These are phyloP conservation scores for Zingel zingel DNA, from an alignment of 2,113 vertebrate species.

Conservation along the genomic window DNA sequence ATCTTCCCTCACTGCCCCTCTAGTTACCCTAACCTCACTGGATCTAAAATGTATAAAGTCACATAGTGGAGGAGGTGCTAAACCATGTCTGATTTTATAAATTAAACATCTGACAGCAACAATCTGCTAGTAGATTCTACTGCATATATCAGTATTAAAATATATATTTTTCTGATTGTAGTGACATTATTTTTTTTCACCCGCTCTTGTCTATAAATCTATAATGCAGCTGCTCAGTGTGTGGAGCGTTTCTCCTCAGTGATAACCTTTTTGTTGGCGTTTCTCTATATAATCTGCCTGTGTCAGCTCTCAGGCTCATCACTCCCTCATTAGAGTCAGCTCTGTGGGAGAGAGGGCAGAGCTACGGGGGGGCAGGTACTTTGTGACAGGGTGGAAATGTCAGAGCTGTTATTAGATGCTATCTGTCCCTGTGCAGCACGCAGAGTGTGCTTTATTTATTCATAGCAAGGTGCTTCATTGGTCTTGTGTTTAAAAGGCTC, in stretches of 20 bases:
- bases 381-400: conserved; percentile 65
- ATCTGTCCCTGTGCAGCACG: conserved; percentile 23
- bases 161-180: background rate
- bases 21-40: no score
- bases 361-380: conserved; percentile 38
- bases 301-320: conserved; percentile 41
- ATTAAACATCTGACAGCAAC: background rate
- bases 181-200: background rate
- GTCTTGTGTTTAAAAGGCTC: background rate
- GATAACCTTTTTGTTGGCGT: conserved; percentile 15
- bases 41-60: no score
- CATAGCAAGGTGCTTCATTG: conserved; percentile 10
- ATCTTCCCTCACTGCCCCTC: no score
- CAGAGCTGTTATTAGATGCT: conserved; percentile 38
- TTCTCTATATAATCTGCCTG: conserved; percentile 34
- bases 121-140: no score
- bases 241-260: background rate
- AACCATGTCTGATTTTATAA: no score
- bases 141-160: no score
- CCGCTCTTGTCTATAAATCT: no score
- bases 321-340: conserved; percentile 47
- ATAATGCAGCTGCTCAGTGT: background rate
- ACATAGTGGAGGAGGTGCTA: no score
- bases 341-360: conserved; percentile 46
- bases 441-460: conserved; percentile 57